These are phyloP conservation scores for Spialia ferax DNA, from an alignment of 2,888 invertebrate genomes.

Conservation along the genomic window DNA sequence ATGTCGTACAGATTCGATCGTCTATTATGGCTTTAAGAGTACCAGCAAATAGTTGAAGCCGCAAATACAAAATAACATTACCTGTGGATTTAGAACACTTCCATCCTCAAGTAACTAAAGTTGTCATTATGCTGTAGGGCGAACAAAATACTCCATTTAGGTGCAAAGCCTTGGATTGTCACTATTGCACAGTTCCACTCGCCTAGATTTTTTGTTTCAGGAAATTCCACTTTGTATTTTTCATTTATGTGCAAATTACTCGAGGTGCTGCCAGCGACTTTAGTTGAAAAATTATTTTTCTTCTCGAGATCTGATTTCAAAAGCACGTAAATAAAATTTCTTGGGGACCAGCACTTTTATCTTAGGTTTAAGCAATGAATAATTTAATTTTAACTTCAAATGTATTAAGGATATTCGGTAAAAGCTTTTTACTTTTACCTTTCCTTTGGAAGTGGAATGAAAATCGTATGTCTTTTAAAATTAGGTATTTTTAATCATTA, in stretches of 20 bases:
- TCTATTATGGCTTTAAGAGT: too few relatives aligned
- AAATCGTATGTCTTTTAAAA: too few relatives aligned
- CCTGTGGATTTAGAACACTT: too few relatives aligned
- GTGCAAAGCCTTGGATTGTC: conserved; percentile 31
- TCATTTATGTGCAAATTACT: conserved; percentile 40
- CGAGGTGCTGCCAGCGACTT: conserved; percentile 32
- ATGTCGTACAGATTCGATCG: too few relatives aligned
- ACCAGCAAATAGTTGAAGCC: too few relatives aligned
- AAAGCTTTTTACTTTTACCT: too few relatives aligned
- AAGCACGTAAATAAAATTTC: conserved; percentile 31
- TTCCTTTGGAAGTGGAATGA: too few relatives aligned
- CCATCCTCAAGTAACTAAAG: background rate
- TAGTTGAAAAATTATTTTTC: conserved; percentile 28
- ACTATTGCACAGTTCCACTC: conserved; percentile 32
- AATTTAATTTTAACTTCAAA: background rate
- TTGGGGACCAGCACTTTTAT: conserved; percentile 9
- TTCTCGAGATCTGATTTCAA: conserved; percentile 28
- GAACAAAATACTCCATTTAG: conserved; percentile 24
- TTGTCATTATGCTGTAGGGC: background rate
- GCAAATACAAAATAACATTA: too few relatives aligned
- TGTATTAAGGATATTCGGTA: too few relatives aligned
- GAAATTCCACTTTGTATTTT: conserved; percentile 38
- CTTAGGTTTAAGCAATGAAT: conserved; percentile 5
- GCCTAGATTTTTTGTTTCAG: conserved; percentile 35
- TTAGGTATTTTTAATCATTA: too few relatives aligned